Evolutionary conservation across 53 echinoderm and acorn worm genomes (phyloP).

Genomic region (Temnopleurus reevesii): DNA sequence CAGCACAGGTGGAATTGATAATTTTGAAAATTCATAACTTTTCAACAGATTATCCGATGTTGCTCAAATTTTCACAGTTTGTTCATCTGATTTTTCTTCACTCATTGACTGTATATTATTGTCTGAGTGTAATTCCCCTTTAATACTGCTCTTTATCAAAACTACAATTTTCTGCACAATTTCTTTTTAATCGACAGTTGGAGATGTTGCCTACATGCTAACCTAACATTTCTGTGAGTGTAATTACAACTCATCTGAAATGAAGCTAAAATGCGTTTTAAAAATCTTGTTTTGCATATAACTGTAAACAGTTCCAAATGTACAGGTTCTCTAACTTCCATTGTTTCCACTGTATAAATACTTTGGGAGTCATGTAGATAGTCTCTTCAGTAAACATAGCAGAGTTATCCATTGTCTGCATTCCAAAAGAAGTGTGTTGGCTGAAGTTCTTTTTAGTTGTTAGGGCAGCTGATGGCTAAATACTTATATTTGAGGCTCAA

Average conservation of each 20-base stretch:
- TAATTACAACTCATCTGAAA: too few species aligned
- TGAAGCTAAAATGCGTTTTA: neutral
- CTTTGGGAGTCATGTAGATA: neutral
- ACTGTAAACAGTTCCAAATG: conserved; percentile 30
- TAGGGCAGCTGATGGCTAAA: neutral
- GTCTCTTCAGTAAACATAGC: neutral
- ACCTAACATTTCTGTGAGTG: too few species aligned
- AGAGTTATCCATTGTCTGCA: neutral
- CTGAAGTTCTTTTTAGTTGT: neutral
- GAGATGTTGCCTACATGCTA: too few species aligned
- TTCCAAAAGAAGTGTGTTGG: neutral
- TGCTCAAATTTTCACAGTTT: too few species aligned
- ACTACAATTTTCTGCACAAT: too few species aligned
- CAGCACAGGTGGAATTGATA: too few species aligned
- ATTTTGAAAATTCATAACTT: too few species aligned
- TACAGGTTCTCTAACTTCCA: conserved; percentile 3
- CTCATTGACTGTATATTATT: neutral
- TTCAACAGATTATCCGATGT: too few species aligned
- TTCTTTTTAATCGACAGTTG: too few species aligned
- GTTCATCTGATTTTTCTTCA: too few species aligned
- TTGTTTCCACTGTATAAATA: conserved; percentile 14
- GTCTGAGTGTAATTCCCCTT: neutral
- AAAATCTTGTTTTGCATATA: conserved; percentile 18
- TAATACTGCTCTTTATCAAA: neutral
- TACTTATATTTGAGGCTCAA: neutral